Percentiles rank a stretch among this genome's conserved stretches.
Conservation (phyloP, 2,888 invertebrate species). For the Balanococcus diminutus region DNA sequence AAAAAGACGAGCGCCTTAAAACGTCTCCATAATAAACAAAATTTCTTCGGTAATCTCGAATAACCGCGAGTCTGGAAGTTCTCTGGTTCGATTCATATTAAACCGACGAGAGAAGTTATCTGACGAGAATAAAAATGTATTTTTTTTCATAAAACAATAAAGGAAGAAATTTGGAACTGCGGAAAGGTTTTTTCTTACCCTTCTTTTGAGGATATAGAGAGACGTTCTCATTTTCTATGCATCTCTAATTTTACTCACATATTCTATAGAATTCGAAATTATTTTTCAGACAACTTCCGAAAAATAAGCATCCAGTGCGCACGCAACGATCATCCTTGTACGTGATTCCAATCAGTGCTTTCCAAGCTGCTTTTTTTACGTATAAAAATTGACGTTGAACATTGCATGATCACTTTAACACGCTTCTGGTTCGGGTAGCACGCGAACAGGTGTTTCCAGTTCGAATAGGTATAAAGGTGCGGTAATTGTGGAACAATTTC, state of each 20-base stretch:
- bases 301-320: not conserved
- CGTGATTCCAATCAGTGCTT: slow-evolving; percentile 45
- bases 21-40: slow-evolving; percentile 36
- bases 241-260: not conserved
- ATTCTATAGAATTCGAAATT: slow-evolving; percentile 19
- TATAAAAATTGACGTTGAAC: slow-evolving; percentile 13
- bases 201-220: not conserved
- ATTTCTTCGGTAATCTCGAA: slow-evolving; percentile 39
- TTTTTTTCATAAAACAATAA: slow-evolving; percentile 32
- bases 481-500: not conserved
- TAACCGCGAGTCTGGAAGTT: slow-evolving; percentile 17
- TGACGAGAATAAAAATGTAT: slow-evolving; percentile 35
- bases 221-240: not conserved
- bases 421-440: slow-evolving; percentile 32
- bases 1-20: slow-evolving; percentile 35
- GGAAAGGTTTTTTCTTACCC: not conserved
- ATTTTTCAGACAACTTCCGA: slow-evolving; percentile 31
- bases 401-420: slow-evolving; percentile 16
- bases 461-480: slow-evolving; percentile 24
- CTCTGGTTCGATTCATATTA: not conserved
- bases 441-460: slow-evolving; percentile 33
- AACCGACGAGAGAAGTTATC: slow-evolving; percentile 26
- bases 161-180: slow-evolving; percentile 16
- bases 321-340: slow-evolving; percentile 41
- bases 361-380: slow-evolving; percentile 21